Percentiles rank a stretch among this genome's conserved stretches.
phyloP scores from a whole-genome alignment of 2,797 vertebrate species.

The Pipistrellus nathusii region DNA sequence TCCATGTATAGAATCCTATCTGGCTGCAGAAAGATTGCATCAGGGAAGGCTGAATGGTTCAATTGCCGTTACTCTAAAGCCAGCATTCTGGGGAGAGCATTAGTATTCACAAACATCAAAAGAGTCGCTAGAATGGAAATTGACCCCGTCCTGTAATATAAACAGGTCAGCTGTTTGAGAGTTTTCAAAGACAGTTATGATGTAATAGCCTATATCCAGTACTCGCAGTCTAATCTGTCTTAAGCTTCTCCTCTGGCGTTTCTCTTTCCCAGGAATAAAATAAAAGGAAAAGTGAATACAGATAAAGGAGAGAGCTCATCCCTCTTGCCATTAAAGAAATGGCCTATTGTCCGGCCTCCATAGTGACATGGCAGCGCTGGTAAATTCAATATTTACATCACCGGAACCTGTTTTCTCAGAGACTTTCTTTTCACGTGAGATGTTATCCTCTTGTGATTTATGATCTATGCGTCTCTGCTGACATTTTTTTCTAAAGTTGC shows the following conservation, averaged over 20 bases:
- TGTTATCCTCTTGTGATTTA: conserved; percentile 85
- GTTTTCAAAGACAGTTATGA: conserved; percentile 76
- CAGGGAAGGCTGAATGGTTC: conserved; percentile 64
- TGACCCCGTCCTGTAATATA: conserved; percentile 74
- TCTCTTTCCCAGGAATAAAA: conserved; percentile 80
- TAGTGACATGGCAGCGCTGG: conserved; percentile 65
- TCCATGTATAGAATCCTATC: conserved; percentile 69
- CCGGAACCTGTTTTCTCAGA: conserved; percentile 72
- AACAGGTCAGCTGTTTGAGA: conserved; percentile 77
- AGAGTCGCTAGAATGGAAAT: conserved; percentile 77
- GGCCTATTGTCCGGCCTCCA: conserved; percentile 71
- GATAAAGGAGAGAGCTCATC: conserved; percentile 75
- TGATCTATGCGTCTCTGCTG: conserved; percentile 78
- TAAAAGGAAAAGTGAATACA: conserved; percentile 76
- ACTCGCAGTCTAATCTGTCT: conserved; percentile 78
- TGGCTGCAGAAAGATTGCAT: conserved; percentile 65
- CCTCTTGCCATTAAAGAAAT: conserved; percentile 73
- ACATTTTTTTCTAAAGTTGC: conserved; percentile 82
- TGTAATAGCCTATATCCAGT: conserved; percentile 72
- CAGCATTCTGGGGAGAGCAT: conserved; percentile 70
- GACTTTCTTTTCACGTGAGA: conserved; percentile 77
- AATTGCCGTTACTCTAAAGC: conserved; percentile 75
- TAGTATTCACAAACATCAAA: conserved; percentile 84
- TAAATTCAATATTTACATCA: conserved; percentile 82
- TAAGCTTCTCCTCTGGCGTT: conserved; percentile 73